phyloP scores from a whole-genome alignment of 53 echinoderm and acorn worm genomes.

The Glandiceps talaboti region DNA sequence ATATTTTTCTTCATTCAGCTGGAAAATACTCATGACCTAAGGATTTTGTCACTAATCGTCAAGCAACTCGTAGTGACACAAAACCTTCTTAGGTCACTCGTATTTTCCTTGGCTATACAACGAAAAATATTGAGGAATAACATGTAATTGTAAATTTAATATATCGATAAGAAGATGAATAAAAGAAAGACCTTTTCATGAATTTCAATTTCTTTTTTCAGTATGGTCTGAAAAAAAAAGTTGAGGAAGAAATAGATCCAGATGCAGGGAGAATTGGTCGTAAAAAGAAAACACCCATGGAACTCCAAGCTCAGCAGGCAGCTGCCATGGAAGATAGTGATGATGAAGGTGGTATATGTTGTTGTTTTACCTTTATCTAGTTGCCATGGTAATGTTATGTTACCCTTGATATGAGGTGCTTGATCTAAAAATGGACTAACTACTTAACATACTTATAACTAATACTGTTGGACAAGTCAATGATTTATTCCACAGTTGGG shows the following conservation, averaged over 20 bases:
- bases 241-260: slow-evolving; percentile 18
- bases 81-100: too few species aligned
- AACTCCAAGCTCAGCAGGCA: slow-evolving; percentile 57
- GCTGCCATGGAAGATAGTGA: slow-evolving; percentile 51
- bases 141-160: too few species aligned
- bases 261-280: slow-evolving; percentile 73
- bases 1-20: too few species aligned
- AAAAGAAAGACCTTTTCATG: too few species aligned
- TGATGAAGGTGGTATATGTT: slow-evolving; percentile 32
- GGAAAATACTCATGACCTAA: too few species aligned
- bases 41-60: too few species aligned
- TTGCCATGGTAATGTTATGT: background rate
- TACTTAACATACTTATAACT: background rate
- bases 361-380: background rate
- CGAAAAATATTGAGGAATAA: too few species aligned
- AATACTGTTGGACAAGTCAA: too few species aligned
- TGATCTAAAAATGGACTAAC: background rate
- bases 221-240: slow-evolving; percentile 70
- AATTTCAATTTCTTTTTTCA: slow-evolving; percentile 17
- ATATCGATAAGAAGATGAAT: too few species aligned
- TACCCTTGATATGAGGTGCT: background rate
- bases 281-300: slow-evolving; percentile 93
- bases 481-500: too few species aligned
- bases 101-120: too few species aligned
- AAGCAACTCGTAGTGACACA: too few species aligned